These are phyloP conservation scores for Seriola aureovittata DNA, from an alignment of 2,113 vertebrate species.

Conservation along the genomic window DNA sequence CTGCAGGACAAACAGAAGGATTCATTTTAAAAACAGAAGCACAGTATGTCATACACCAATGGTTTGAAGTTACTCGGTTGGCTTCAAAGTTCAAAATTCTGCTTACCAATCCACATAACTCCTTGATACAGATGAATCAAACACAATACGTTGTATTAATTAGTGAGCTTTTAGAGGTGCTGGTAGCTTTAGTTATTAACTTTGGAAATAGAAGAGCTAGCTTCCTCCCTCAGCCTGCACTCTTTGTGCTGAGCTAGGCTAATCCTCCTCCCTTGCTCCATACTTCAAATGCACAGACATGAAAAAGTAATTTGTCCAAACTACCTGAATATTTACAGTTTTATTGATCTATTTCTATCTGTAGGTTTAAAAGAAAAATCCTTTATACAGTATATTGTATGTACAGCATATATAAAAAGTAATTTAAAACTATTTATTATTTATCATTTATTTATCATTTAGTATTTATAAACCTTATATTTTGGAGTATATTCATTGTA, in stretches of 20 bases:
- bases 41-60: background rate
- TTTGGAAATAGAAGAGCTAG: background rate
- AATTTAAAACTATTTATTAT: too few species aligned
- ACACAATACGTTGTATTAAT: background rate
- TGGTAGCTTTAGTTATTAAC: background rate
- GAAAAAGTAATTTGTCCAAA: background rate
- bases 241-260: slow-evolving; percentile 1
- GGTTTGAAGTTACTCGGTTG: background rate
- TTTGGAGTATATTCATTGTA: too few species aligned
- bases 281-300: background rate
- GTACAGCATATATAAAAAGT: background rate
- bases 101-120: too few species aligned
- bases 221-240: background rate
- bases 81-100: too few species aligned
- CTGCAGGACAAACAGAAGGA: slow-evolving; percentile 77
- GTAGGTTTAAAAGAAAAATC: background rate
- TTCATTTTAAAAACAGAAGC: slow-evolving; percentile 3
- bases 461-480: too few species aligned
- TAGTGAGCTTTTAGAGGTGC: too few species aligned
- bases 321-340: background rate
- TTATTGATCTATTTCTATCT: background rate
- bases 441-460: too few species aligned
- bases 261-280: background rate
- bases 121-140: background rate
- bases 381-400: background rate